Evolutionary conservation across 2,888 invertebrate genomes (phyloP).

Genomic region (Dryobota labecula): DNA sequence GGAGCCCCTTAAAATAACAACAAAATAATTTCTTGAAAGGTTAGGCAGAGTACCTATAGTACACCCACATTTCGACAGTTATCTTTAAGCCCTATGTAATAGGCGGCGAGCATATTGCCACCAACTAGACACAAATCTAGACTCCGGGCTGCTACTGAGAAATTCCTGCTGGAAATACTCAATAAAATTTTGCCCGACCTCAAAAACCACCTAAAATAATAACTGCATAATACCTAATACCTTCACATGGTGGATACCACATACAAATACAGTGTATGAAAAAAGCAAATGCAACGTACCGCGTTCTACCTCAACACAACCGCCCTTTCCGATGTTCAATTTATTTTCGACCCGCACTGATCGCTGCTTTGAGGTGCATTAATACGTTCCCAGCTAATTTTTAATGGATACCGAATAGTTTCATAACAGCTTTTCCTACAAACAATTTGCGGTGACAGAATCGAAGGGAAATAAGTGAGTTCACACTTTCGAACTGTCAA

Average conservation of each 20-base stretch:
- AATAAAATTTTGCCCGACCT: not conserved
- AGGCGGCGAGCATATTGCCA: not conserved
- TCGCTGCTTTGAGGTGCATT: conserved; percentile 77
- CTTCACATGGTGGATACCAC: not conserved
- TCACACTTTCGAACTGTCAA: conserved; percentile 71
- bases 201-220: not conserved
- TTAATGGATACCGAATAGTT: conserved; percentile 76
- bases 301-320: conserved; percentile 38
- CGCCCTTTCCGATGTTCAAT: conserved; percentile 72
- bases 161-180: not conserved
- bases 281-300: conserved; percentile 45
- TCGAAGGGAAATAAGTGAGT: conserved; percentile 60
- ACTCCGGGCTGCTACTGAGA: not conserved
- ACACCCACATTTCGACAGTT: not conserved
- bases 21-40: too few species aligned
- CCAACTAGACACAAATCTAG: not conserved
- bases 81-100: not conserved
- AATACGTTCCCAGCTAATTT: conserved; percentile 79
- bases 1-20: too few species aligned
- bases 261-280: not conserved
- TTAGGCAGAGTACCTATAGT: not conserved
- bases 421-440: conserved; percentile 62
- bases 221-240: not conserved
- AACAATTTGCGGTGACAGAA: conserved; percentile 70
- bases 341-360: conserved; percentile 73